phyloP scores from a whole-genome alignment of 2,797 vertebrate species.

The Characodon lateralis region DNA sequence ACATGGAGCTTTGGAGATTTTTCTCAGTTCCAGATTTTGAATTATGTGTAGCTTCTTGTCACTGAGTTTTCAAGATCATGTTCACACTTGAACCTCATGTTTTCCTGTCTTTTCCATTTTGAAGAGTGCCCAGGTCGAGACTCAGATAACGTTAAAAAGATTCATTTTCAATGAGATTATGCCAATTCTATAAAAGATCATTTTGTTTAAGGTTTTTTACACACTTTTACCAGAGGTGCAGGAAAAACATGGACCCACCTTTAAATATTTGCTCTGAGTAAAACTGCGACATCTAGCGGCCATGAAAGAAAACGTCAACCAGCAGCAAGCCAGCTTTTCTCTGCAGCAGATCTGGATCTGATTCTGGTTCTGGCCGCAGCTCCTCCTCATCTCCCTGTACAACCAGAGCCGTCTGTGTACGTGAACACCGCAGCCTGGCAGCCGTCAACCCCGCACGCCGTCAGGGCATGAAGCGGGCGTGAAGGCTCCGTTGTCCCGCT shows the following conservation, averaged over 20 bases:
- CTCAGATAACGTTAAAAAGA: not conserved
- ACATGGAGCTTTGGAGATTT: too few species aligned
- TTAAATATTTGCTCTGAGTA: not conserved
- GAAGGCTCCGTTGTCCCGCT: constrained; percentile 32
- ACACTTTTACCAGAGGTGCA: not conserved
- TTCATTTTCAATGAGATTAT: not conserved
- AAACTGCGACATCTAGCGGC: constrained; percentile 31
- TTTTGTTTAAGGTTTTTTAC: not conserved
- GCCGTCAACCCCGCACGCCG: constrained; percentile 4
- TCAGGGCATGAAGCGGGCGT: constrained; percentile 25
- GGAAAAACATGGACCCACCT: not conserved
- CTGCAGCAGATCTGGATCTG: constrained; percentile 46
- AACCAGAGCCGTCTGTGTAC: not conserved
- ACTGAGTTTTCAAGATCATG: too few species aligned
- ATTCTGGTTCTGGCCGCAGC: constrained; percentile 22
- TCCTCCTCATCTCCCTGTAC: not conserved
- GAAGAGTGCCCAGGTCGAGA: not conserved
- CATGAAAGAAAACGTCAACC: not conserved
- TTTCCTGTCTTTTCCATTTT: too few species aligned
- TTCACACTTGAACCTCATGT: too few species aligned
- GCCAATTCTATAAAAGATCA: not conserved
- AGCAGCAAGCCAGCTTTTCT: not conserved
- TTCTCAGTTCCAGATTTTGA: too few species aligned
- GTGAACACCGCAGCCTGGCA: constrained; percentile 8
- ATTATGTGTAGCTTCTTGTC: too few species aligned